Evolutionary conservation across 2,113 vertebrate genomes (phyloP).

Genomic region (Myocastor coypus): DNA sequence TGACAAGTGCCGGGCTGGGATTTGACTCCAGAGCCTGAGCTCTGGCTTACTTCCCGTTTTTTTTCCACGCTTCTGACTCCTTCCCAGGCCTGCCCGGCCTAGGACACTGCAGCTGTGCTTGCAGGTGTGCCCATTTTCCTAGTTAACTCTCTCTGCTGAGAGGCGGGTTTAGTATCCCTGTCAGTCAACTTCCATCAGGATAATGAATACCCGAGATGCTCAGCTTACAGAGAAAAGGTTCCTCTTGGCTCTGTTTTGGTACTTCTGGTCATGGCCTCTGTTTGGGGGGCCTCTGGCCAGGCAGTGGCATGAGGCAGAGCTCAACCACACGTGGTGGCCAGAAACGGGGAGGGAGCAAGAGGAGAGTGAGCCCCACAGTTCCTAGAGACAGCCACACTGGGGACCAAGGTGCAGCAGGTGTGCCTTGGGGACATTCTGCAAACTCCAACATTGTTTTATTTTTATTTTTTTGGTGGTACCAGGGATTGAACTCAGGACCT

Average conservation of each 20-base stretch:
- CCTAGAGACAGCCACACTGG: no score
- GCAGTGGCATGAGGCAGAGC: background rate
- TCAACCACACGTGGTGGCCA: background rate
- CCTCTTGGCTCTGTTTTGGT: background rate
- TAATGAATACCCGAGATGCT: background rate
- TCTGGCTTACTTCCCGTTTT: background rate
- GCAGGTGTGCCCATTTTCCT: background rate
- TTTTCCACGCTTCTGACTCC: background rate
- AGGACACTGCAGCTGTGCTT: no score
- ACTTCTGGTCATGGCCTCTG: background rate
- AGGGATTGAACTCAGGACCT: no score
- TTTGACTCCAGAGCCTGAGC: background rate
- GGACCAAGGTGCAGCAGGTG: background rate
- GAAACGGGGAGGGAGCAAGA: background rate
- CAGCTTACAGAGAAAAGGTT: background rate
- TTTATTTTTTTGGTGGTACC: no score
- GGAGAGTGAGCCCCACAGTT: background rate
- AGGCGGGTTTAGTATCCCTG: background rate
- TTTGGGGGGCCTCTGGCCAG: background rate
- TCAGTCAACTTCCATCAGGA: background rate
- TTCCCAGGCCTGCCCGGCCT: background rate
- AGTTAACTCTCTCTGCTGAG: background rate
- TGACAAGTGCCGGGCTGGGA: background rate
- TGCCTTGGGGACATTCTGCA: no score
- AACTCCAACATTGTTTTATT: background rate